phyloP scores from a whole-genome alignment of 2,888 invertebrate genomes.

The Amblyjoppa fuscipennis region DNA sequence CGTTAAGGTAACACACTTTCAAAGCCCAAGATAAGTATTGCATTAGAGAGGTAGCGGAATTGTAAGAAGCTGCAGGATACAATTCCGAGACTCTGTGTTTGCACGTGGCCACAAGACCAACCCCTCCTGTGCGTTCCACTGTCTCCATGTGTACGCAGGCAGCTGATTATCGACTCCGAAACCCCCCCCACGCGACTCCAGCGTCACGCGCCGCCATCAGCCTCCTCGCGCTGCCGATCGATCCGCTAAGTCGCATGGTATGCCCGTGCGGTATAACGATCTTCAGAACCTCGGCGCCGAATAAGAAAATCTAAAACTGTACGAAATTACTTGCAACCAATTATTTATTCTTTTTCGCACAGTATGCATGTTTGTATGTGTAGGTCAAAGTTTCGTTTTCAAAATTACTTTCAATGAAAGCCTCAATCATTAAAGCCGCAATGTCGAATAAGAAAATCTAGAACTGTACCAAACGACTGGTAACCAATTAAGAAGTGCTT shows the following conservation, averaged over 20 bases:
- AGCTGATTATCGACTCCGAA: slow-evolving; percentile 36
- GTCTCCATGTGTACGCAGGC: slow-evolving; percentile 36
- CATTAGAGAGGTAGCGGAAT: background rate
- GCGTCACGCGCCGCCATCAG: too few species aligned
- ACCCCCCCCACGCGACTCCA: background rate
- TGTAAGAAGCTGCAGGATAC: slow-evolving; percentile 22
- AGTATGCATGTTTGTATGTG: too few species aligned
- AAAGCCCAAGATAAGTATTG: background rate
- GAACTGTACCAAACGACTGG: too few species aligned
- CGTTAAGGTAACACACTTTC: background rate
- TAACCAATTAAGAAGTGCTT: too few species aligned
- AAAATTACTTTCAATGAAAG: slow-evolving; percentile 43
- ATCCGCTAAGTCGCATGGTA: slow-evolving; percentile 6
- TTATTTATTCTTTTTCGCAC: too few species aligned
- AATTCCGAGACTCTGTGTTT: background rate
- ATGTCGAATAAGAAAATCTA: background rate
- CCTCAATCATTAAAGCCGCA: background rate
- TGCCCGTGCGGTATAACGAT: slow-evolving; percentile 1
- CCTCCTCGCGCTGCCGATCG: slow-evolving; percentile 20
- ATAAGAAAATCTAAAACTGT: background rate
- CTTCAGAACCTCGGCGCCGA: background rate
- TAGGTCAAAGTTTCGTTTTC: slow-evolving; percentile 23
- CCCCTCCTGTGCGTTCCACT: background rate
- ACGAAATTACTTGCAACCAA: too few species aligned
- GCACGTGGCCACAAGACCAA: slow-evolving; percentile 31